Conservation (phyloP, 2,113 vertebrate genomes). For the Melanocharis versteri region DNA sequence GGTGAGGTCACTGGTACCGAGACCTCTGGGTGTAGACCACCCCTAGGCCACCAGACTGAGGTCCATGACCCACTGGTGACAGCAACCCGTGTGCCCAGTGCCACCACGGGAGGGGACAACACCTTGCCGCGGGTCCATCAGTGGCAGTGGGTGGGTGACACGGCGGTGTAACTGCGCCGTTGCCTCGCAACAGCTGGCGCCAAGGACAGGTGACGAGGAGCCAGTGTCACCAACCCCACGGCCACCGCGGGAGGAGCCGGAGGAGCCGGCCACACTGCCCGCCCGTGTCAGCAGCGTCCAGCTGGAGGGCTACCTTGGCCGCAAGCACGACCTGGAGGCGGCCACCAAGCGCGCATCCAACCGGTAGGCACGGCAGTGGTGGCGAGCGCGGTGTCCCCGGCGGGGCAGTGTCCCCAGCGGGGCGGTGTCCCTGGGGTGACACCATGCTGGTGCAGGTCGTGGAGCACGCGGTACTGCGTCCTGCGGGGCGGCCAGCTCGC, state of each 20-base stretch:
- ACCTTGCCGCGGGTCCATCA: rapidly evolving
- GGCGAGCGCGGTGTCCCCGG: background rate
- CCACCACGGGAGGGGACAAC: rapidly evolving
- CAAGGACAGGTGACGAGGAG: background rate
- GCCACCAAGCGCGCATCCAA: constrained; percentile 89
- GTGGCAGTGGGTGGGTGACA: background rate
- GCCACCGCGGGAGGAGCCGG: constrained; percentile 45
- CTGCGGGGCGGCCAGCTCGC: constrained; percentile 84
- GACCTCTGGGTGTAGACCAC: background rate
- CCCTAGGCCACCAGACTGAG: background rate
- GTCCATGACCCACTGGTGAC: background rate
- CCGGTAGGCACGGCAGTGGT: constrained; percentile 69
- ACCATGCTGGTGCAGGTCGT: constrained; percentile 76
- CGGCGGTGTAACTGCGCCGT: background rate
- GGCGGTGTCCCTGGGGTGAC: background rate
- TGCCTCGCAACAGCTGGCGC: background rate
- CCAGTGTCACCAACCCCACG: background rate
- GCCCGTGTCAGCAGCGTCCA: constrained; percentile 68
- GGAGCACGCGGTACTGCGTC: constrained; percentile 93
- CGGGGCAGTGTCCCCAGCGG: background rate
- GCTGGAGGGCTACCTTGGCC: constrained; percentile 84
- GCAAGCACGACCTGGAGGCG: constrained; percentile 90
- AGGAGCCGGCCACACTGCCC: constrained; percentile 72
- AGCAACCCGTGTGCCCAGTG: rapidly evolving
- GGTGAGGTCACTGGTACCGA: rapidly evolving